phyloP scores from a whole-genome alignment of 2,888 invertebrate genomes.

The Pediacus dermestoides region DNA sequence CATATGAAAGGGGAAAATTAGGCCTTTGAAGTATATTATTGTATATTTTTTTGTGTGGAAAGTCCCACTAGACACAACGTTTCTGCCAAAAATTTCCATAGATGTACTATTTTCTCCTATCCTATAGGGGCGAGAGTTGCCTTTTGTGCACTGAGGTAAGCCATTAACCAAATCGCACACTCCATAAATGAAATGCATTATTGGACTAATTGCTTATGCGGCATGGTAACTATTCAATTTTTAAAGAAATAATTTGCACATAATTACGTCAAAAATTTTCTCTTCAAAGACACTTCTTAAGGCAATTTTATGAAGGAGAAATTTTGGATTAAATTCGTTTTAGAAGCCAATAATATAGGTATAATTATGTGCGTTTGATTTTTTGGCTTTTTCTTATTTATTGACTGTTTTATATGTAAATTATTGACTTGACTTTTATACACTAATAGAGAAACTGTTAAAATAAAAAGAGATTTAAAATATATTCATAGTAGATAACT shows the following conservation, averaged over 20 bases:
- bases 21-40: conserved; percentile 50
- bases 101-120: background rate
- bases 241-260: conserved; percentile 16
- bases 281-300: conserved; percentile 39
- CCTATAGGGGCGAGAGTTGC: background rate
- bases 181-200: no score
- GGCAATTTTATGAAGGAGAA: conserved; percentile 37
- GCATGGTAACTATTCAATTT: conserved; percentile 23
- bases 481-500: conserved; percentile 22
- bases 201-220: conserved; percentile 7
- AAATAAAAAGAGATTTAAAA: no score
- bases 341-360: no score
- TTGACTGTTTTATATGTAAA: conserved; percentile 37
- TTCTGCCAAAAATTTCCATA: background rate
- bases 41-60: conserved; percentile 43
- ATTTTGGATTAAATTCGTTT: no score
- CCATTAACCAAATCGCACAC: no score
- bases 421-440: conserved; percentile 15
- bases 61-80: conserved; percentile 31
- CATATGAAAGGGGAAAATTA: conserved; percentile 29
- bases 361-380: conserved; percentile 11
- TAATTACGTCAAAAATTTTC: conserved; percentile 19
- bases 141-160: background rate
- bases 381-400: conserved; percentile 22
- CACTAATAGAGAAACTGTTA: conserved; percentile 29